Evolutionary conservation across 2,888 invertebrate species (phyloP).

Genomic region (Caenorhabditis afra): DNA sequence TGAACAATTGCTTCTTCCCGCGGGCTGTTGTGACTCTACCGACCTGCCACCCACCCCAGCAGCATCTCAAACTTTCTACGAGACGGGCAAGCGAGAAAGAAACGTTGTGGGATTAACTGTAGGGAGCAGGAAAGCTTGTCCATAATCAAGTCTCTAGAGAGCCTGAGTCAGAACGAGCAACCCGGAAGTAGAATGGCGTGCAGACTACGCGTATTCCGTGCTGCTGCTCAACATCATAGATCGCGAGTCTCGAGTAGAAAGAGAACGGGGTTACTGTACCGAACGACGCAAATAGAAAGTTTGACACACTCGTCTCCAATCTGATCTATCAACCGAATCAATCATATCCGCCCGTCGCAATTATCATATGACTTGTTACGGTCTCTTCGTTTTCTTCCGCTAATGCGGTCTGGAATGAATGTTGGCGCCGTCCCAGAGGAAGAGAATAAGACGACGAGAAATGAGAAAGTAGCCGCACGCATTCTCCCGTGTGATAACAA

Average conservation of each 20-base stretch:
- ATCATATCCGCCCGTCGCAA: slow-evolving; percentile 39
- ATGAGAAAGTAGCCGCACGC: slow-evolving; percentile 23
- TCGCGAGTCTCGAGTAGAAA: not conserved
- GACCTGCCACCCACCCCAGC: slow-evolving; percentile 4
- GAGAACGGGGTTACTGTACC: not conserved
- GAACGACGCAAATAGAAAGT: not conserved
- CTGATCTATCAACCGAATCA: slow-evolving; percentile 38
- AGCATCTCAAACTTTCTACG: not conserved
- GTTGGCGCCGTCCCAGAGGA: slow-evolving; percentile 13
- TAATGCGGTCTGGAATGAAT: slow-evolving; percentile 52
- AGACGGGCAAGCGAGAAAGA: slow-evolving; percentile 3
- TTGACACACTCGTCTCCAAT: not conserved
- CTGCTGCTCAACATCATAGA: slow-evolving; percentile 9
- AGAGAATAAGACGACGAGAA: not conserved
- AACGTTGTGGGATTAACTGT: no score
- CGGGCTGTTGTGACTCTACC: not conserved
- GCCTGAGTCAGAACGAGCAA: slow-evolving; percentile 7
- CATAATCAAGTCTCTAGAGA: no score
- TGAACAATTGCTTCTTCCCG: slow-evolving; percentile 36
- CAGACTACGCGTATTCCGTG: slow-evolving; percentile 7
- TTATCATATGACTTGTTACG: slow-evolving; percentile 55
- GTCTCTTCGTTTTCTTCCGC: slow-evolving; percentile 8
- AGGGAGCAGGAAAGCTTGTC: no score
- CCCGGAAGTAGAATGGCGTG: slow-evolving; percentile 20
- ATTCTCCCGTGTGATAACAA: slow-evolving; percentile 42